phyloP scores from a whole-genome alignment of 2,888 invertebrate genomes.

The Taphrorychus bicolor region DNA sequence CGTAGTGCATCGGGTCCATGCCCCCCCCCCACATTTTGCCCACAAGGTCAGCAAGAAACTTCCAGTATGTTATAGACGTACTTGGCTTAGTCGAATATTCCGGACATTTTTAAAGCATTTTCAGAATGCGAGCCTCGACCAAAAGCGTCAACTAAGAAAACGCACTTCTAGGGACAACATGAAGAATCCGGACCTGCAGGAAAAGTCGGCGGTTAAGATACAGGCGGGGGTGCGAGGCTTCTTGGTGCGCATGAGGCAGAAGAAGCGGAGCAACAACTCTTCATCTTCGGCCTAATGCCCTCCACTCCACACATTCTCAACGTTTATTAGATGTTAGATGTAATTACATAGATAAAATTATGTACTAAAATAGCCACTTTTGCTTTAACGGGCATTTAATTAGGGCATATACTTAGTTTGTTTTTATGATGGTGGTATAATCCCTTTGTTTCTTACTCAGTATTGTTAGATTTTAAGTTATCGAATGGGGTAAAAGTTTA shows the following conservation, averaged over 20 bases:
- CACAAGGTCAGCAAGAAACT: too few relatives aligned
- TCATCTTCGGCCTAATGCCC: slow-evolving; percentile 35
- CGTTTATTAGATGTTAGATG: too few relatives aligned
- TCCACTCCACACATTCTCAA: background rate
- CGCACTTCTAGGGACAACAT: slow-evolving; percentile 42
- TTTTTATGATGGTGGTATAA: too few relatives aligned
- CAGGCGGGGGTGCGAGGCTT: slow-evolving; percentile 66
- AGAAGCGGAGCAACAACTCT: slow-evolving; percentile 49
- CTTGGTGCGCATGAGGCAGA: slow-evolving; percentile 62
- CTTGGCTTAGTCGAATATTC: too few relatives aligned
- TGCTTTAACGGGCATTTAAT: background rate
- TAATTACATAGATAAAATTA: background rate
- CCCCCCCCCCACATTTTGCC: too few relatives aligned
- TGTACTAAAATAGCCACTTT: background rate
- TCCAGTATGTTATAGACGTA: too few relatives aligned
- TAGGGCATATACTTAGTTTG: background rate
- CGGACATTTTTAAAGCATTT: too few relatives aligned
- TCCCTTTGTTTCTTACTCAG: slow-evolving; percentile 6
- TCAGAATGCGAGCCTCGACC: slow-evolving; percentile 35
- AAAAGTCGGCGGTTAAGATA: slow-evolving; percentile 63
- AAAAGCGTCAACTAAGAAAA: slow-evolving; percentile 50
- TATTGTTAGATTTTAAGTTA: slow-evolving; percentile 8
- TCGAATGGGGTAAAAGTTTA: too few relatives aligned
- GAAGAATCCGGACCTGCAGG: slow-evolving; percentile 50
- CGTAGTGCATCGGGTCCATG: too few relatives aligned